These are phyloP conservation scores for Ifrita kowaldi DNA, from an alignment of 2,113 vertebrate species.

Conservation along the genomic window DNA sequence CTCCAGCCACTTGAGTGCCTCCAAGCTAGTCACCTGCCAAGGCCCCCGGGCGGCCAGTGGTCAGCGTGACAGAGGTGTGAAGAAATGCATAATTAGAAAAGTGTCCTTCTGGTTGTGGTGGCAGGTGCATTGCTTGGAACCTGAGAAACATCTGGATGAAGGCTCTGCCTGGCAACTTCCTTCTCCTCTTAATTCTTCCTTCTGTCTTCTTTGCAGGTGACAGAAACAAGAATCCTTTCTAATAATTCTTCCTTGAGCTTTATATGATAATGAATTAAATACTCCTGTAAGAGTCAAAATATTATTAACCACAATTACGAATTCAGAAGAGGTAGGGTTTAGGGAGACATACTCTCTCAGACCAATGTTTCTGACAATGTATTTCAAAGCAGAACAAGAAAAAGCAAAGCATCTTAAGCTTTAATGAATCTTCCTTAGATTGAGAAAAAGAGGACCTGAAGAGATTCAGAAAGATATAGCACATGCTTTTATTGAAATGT, in stretches of 20 bases:
- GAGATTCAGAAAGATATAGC: not conserved
- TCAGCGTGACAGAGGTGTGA: no score
- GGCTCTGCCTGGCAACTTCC: not conserved
- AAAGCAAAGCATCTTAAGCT: not conserved
- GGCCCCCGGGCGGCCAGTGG: no score
- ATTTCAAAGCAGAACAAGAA: not conserved
- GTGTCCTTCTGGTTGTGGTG: not conserved
- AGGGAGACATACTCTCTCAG: not conserved
- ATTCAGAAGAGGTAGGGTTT: not conserved
- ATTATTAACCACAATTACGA: not conserved
- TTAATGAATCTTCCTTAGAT: not conserved
- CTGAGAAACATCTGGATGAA: not conserved
- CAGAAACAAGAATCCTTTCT: not conserved
- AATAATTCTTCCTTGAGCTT: not conserved
- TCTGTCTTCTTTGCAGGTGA: not conserved
- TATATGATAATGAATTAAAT: not conserved
- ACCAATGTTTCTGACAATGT: not conserved
- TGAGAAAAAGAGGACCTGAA: not conserved
- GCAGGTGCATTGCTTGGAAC: not conserved
- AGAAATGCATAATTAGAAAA: not conserved
- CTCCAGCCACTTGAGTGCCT: no score
- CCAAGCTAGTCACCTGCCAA: no score
- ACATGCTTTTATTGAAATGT: not conserved
- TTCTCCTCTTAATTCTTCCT: not conserved
- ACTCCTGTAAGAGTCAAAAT: not conserved